phyloP scores from a whole-genome alignment of 2,797 vertebrate genomes.

The Nasua narica region DNA sequence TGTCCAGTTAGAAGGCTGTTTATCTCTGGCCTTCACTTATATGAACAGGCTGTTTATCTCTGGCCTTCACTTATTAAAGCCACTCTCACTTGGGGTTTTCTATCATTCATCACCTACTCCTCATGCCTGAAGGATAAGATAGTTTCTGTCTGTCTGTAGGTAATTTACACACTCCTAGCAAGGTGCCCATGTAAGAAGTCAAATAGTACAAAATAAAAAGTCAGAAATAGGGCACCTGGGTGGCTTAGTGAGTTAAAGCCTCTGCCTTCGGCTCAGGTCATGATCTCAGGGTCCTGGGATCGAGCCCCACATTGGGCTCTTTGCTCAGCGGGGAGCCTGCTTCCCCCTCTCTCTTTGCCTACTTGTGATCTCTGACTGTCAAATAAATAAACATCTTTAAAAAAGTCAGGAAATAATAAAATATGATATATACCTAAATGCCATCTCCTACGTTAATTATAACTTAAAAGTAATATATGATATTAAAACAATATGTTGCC shows the following conservation, averaged over 20 bases:
- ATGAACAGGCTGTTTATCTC: neutral
- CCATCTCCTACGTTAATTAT: neutral
- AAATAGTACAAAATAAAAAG: neutral
- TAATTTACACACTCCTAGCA: slow-evolving; percentile 4
- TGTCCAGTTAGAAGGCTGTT: neutral
- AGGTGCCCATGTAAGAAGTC: slow-evolving; percentile 23
- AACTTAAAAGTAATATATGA: neutral
- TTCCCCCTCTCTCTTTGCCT: too few species aligned
- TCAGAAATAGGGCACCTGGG: neutral
- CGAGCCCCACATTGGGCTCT: too few species aligned
- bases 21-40: neutral
- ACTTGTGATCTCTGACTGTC: too few species aligned
- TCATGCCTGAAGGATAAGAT: neutral
- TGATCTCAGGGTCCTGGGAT: too few species aligned
- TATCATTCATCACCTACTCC: neutral
- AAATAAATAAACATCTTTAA: too few species aligned
- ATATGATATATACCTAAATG: neutral
- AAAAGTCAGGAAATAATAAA: neutral
- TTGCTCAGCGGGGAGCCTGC: too few species aligned
- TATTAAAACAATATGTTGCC: neutral
- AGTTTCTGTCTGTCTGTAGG: neutral
- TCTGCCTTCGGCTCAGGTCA: too few species aligned
- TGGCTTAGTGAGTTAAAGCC: too few species aligned
- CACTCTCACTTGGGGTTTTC: slow-evolving; percentile 15
- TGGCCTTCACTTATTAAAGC: neutral